A percentile compares a stretch with the other conserved stretches of the same genome.
Conservation (phyloP, 2,797 vertebrate species). For the Myotis daubentonii region DNA sequence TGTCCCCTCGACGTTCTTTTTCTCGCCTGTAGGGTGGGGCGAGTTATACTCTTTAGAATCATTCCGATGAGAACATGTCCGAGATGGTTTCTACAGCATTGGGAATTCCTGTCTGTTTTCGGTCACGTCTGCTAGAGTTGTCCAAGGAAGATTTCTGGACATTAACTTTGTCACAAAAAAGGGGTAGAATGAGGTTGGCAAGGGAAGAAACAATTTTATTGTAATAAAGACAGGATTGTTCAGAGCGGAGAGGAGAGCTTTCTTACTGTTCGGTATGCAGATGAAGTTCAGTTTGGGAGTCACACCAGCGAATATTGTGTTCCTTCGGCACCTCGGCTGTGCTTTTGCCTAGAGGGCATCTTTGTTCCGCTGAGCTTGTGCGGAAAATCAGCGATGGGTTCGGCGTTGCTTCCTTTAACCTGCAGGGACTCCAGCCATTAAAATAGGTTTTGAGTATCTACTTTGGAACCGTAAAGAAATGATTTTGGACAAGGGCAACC, state of each 20-base stretch:
- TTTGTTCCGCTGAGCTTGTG: conserved; percentile 63
- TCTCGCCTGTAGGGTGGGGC: background rate
- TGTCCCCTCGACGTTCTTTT: accelerated
- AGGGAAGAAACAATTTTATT: conserved; percentile 52
- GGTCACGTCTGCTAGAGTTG: conserved; percentile 16
- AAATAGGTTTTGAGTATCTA: conserved; percentile 54
- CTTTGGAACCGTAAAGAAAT: conserved; percentile 48
- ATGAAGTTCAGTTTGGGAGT: conserved; percentile 65
- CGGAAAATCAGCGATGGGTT: conserved; percentile 23
- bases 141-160: conserved; percentile 65
- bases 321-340: background rate
- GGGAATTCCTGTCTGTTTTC: background rate
- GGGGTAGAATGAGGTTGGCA: conserved; percentile 49
- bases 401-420: background rate
- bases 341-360: conserved; percentile 55
- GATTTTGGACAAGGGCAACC: conserved; percentile 14
- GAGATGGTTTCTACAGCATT: conserved; percentile 37
- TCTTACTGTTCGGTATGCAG: conserved; percentile 54
- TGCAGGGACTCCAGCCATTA: conserved; percentile 16
- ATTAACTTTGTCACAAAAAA: conserved; percentile 29
- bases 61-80: conserved; percentile 43
- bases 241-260: conserved; percentile 28
- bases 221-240: conserved; percentile 58
- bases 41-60: conserved; percentile 1
- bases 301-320: conserved; percentile 54